A percentile compares a stretch with the other conserved stretches of the same genome.
Conservation (phyloP, 2,797 vertebrate species). For the Crotalus adamanteus region DNA sequence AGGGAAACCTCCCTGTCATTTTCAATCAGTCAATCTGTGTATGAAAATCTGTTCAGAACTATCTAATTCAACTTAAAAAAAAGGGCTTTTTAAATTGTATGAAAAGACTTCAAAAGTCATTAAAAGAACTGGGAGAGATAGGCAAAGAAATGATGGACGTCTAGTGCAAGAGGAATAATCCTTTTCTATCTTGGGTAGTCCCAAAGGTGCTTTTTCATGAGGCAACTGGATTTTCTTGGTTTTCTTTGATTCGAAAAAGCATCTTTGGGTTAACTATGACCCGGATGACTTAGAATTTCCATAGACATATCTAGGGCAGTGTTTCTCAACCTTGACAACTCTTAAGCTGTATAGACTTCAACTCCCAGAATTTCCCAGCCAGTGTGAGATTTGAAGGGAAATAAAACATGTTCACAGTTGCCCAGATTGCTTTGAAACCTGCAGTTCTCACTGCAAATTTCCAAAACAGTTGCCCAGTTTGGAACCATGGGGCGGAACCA, state of each 20-base stretch:
- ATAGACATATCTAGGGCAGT: not conserved
- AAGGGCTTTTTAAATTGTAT: not conserved
- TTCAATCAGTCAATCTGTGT: not conserved
- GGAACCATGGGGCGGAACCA: too few relatives aligned
- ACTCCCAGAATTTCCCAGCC: not conserved
- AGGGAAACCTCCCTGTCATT: not conserved
- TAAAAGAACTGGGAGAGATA: not conserved
- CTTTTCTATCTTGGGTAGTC: not conserved
- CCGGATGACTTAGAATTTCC: too few relatives aligned
- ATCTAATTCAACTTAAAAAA: not conserved
- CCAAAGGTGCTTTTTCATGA: too few relatives aligned
- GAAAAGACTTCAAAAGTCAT: not conserved
- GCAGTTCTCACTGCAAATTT: not conserved
- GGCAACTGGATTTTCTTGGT: too few relatives aligned
- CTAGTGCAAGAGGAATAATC: not conserved
- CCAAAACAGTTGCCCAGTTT: not conserved
- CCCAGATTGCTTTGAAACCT: not conserved
- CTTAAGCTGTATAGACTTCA: not conserved
- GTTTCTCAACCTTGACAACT: not conserved
- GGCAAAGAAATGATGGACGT: not conserved
- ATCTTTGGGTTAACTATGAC: too few relatives aligned
- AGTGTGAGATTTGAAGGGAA: not conserved
- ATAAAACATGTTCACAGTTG: not conserved
- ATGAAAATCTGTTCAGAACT: not conserved
- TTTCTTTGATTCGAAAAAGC: too few relatives aligned